Evolutionary conservation across 2,797 vertebrate species (phyloP), one percentile per base, ranked within the genome.

Genomic region (Sphenopsis melanotis): DNA sequence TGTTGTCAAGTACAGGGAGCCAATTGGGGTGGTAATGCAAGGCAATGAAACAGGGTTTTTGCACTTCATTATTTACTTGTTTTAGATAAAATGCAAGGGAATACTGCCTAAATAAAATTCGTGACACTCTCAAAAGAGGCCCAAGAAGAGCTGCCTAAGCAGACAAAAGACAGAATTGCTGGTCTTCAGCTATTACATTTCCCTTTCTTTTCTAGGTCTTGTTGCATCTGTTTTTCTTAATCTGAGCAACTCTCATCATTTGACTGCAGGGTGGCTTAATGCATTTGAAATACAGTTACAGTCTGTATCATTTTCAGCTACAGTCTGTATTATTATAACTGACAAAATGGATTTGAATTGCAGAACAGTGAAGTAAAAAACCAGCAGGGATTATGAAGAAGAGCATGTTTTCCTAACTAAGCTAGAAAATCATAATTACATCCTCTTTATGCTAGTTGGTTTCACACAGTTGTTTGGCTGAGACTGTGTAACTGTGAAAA

Each of bases 281-380:
- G 61, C 60, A 59, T 84, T 81, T 95, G 92, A 95, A 95, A 76
- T 92, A 76, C 49, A 69, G 46, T 69, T 81, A 26, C 57, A 72
- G 44, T 80, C 76, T 78, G n/a, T 66, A 46, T 80, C 23, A 64
- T 55, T 87, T 74, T 66, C 44, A 80, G 47, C 64, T 77, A 30
- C 68, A 82, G 56, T 66, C 75, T 77, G 44, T 72, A 11, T 76
- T 70, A n/a, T 79, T 92, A 16, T 46, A 94, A 86, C 72, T 94
- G 90, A 87, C 93, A 94, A 83, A 87, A 87, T 23, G 55, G 46
- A 75, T 82, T 91, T 69, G 74, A 95, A 82, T 68, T 60, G 60
- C 77, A 88, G 91, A 91, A 91, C 66, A 87, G 26, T 86, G 8
- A 94, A 91, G 53, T 90, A 30, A 83, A 92, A 93, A 89, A 53